phyloP scores from a whole-genome alignment of 2,797 vertebrate genomes.

The Lagodon rhomboides region DNA sequence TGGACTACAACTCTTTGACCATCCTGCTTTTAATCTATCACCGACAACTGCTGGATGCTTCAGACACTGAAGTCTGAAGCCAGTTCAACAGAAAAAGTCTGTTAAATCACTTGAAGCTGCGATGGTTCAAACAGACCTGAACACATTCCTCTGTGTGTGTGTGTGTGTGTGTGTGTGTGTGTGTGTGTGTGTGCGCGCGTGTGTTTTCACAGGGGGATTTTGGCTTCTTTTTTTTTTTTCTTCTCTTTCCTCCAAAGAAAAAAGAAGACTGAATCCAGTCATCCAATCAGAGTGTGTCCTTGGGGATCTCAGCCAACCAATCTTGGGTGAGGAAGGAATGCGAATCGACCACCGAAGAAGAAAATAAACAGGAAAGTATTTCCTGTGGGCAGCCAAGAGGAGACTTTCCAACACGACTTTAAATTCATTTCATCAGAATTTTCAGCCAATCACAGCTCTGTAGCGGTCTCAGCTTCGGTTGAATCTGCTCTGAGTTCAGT shows the following conservation, averaged over 20 bases:
- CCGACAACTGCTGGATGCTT: background rate
- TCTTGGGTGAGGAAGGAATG: constrained; percentile 47
- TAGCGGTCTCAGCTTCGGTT: background rate
- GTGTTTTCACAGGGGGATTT: constrained; percentile 26
- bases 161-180: constrained; percentile 14
- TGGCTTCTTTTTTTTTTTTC: background rate
- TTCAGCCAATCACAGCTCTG: constrained; percentile 32
- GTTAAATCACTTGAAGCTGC: constrained; percentile 8
- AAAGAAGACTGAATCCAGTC: background rate
- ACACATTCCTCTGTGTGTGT: constrained; percentile 26
- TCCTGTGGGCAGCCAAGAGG: constrained; percentile 54
- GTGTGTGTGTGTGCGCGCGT: constrained; percentile 22
- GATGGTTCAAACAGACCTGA: constrained; percentile 39
- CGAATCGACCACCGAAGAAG: constrained; percentile 53
- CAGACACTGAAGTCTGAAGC: background rate
- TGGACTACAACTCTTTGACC: too few species aligned
- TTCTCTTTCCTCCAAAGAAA: background rate
- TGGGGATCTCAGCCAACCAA: constrained; percentile 28
- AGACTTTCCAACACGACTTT: background rate
- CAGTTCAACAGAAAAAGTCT: background rate
- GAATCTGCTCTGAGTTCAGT: constrained; percentile 2
- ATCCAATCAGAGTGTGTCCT: constrained; percentile 33
- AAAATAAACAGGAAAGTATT: constrained; percentile 67
- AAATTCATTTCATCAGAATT: background rate
- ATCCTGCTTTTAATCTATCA: background rate